Percentiles rank a stretch among this genome's conserved stretches.
These are phyloP conservation scores for Eciton burchellii DNA, from an alignment of 1,140 invertebrate species.

Conservation along the genomic window DNA sequence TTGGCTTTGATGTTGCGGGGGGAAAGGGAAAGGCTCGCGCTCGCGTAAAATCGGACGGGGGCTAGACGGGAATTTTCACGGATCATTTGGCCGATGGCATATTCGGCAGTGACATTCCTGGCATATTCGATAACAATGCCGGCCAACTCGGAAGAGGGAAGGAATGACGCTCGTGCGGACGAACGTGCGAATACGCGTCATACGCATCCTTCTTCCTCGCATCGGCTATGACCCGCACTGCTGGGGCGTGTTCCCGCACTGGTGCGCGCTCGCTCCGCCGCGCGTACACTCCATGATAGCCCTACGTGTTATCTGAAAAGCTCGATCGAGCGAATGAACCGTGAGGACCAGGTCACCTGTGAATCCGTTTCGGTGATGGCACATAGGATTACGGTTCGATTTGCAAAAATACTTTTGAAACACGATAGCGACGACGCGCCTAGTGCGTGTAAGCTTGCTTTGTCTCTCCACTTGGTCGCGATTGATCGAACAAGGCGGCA, in stretches of 20 bases:
- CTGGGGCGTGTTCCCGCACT: constrained; percentile 23
- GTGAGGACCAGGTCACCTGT: constrained; percentile 64
- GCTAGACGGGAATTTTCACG: constrained; percentile 79
- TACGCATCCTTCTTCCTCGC: not conserved
- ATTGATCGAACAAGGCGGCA: not conserved
- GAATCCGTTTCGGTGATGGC: constrained; percentile 26
- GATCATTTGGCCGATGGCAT: constrained; percentile 81
- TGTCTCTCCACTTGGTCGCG: not conserved
- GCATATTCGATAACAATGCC: constrained; percentile 78
- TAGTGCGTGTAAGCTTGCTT: constrained; percentile 1
- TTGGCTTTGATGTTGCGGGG: not conserved
- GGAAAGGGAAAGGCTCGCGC: constrained; percentile 59
- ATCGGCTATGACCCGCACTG: constrained; percentile 49
- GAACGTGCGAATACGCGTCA: constrained; percentile 32
- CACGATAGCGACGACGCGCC: not conserved
- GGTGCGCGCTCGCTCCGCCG: constrained; percentile 38
- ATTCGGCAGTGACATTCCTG: constrained; percentile 75
- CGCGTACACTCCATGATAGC: constrained; percentile 50
- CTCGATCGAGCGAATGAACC: constrained; percentile 64
- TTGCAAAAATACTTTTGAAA: constrained; percentile 23
- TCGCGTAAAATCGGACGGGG: constrained; percentile 72
- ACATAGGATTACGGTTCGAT: constrained; percentile 18
- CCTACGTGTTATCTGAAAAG: constrained; percentile 57
- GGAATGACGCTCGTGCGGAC: constrained; percentile 19
- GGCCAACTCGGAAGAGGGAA: constrained; percentile 31